Percentiles rank a stretch among this genome's conserved stretches.
These are phyloP conservation scores for Empis livida DNA, from an alignment of 2,888 invertebrate species.

Conservation along the genomic window DNA sequence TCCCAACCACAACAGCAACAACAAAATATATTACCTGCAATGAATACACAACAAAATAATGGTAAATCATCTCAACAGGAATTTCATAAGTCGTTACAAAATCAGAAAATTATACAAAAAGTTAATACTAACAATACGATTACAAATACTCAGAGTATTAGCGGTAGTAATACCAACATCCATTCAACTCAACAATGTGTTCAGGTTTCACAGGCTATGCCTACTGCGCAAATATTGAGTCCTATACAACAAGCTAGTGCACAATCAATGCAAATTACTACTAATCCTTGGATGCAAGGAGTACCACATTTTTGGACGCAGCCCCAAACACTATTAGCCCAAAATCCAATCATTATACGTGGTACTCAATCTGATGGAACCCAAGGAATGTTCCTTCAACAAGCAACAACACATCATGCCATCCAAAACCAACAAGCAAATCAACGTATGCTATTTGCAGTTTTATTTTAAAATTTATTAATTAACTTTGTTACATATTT, in stretches of 20 bases:
- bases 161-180: constrained; percentile 31
- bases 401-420: constrained; percentile 38
- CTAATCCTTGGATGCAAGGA: constrained; percentile 61
- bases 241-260: constrained; percentile 54
- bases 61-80: constrained; percentile 18
- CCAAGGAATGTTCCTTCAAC: constrained; percentile 69
- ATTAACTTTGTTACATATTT: neutral
- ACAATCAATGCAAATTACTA: constrained; percentile 61
- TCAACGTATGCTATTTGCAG: constrained; percentile 28
- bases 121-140: constrained; percentile 33
- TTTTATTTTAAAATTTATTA: neutral
- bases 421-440: constrained; percentile 51
- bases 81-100: constrained; percentile 28
- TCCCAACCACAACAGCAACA: constrained; percentile 35
- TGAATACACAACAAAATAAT: constrained; percentile 24
- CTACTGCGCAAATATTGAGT: constrained; percentile 59
- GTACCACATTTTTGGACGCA: constrained; percentile 64
- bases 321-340: constrained; percentile 54
- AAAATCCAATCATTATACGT: constrained; percentile 65
- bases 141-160: constrained; percentile 27
- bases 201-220: constrained; percentile 58
- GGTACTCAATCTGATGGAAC: constrained; percentile 63
- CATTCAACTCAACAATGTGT: constrained; percentile 54
- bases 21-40: constrained; percentile 32
- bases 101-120: constrained; percentile 44